Evolutionary conservation across 2,113 vertebrate genomes (phyloP).

Genomic region (Gambusia holbrooki): DNA sequence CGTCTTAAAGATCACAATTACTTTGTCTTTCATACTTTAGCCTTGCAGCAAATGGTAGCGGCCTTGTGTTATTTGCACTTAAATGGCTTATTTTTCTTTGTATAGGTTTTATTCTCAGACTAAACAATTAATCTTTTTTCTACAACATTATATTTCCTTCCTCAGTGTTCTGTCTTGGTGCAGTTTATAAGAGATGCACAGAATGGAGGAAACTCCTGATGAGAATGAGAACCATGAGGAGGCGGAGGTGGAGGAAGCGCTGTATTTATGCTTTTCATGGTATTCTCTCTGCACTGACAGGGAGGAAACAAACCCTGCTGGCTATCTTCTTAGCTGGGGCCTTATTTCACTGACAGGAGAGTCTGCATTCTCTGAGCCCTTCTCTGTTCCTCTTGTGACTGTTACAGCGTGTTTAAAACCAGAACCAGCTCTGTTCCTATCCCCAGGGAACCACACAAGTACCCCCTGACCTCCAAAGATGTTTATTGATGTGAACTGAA

Average conservation of each 20-base stretch:
- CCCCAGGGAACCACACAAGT: slow-evolving; percentile 35
- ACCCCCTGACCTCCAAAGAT: slow-evolving; percentile 40
- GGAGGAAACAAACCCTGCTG: slow-evolving; percentile 71
- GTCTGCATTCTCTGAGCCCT: slow-evolving; percentile 44
- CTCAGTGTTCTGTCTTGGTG: slow-evolving; percentile 18
- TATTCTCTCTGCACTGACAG: slow-evolving; percentile 67
- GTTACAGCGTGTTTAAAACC: slow-evolving; percentile 60
- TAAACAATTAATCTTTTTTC: background rate
- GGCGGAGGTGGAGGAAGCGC: slow-evolving; percentile 58
- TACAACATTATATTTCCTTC: slow-evolving; percentile 8
- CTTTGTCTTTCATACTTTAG: slow-evolving; percentile 53
- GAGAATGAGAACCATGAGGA: slow-evolving; percentile 72
- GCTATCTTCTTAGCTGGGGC: slow-evolving; percentile 45
- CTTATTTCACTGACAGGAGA: slow-evolving; percentile 62
- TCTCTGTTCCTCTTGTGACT: slow-evolving; percentile 46
- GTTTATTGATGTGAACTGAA: slow-evolving; percentile 40
- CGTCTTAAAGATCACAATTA: slow-evolving; percentile 70
- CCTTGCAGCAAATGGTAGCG: slow-evolving; percentile 41
- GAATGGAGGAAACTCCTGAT: slow-evolving; percentile 26
- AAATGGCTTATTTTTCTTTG: too few relatives aligned
- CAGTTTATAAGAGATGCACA: slow-evolving; percentile 29
- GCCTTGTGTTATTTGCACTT: slow-evolving; percentile 33
- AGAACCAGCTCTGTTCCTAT: slow-evolving; percentile 55
- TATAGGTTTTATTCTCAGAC: background rate
- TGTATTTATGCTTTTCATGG: slow-evolving; percentile 71